These are phyloP conservation scores for Acanthococcus lagerstroemiae DNA, from an alignment of 2,888 invertebrate genomes.

Conservation along the genomic window DNA sequence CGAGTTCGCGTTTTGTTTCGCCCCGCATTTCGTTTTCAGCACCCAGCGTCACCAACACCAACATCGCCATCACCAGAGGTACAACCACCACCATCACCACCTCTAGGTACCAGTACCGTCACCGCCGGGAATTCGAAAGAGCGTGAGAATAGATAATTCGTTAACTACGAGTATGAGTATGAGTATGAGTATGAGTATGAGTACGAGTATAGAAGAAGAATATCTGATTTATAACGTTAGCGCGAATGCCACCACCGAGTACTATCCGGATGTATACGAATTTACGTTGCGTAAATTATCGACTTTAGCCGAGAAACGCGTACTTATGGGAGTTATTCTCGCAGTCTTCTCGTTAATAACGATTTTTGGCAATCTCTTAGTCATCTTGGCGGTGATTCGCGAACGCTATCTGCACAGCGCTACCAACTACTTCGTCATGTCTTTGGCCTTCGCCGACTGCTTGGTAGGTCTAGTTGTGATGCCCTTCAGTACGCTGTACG, in stretches of 20 bases:
- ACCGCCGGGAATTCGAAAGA: too few relatives aligned
- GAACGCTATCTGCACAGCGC: constrained; percentile 92
- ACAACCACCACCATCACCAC: too few relatives aligned
- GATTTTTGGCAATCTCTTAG: constrained; percentile 88
- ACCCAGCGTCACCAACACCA: too few relatives aligned
- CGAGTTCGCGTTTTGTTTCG: too few relatives aligned
- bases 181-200: too few relatives aligned
- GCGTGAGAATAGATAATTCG: too few relatives aligned
- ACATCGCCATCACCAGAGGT: too few relatives aligned
- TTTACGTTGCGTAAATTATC: constrained; percentile 44
- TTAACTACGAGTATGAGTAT: too few relatives aligned
- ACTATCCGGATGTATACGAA: not conserved
- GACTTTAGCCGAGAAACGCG: constrained; percentile 56
- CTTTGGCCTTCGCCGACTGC: constrained; percentile 91
- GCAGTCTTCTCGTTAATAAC: constrained; percentile 82
- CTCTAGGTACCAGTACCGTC: too few relatives aligned
- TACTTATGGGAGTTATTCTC: constrained; percentile 67
- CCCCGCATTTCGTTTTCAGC: too few relatives aligned
- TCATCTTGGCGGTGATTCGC: constrained; percentile 83
- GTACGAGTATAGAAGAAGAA: not conserved
- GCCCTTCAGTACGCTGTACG: constrained; percentile 90
- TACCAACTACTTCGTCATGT: constrained; percentile 95
- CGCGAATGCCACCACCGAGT: not conserved
- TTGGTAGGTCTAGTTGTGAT: constrained; percentile 93
- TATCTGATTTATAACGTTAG: not conserved